Percentiles rank a stretch among this genome's conserved stretches.
Evolutionary conservation across 2,888 invertebrate genomes (phyloP).

Genomic region (Nebria brevicollis): DNA sequence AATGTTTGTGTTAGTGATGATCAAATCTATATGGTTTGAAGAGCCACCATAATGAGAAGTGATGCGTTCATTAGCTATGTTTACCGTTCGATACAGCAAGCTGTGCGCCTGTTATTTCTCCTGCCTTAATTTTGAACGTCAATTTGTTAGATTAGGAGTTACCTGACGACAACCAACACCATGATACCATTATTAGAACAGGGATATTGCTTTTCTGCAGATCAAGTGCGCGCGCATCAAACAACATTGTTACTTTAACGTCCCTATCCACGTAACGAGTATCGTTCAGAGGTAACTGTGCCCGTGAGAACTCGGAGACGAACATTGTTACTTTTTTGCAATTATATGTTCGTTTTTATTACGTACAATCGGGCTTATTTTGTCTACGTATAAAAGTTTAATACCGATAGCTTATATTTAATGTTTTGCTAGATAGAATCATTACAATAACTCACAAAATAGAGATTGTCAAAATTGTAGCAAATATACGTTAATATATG

Average conservation of each 20-base stretch:
- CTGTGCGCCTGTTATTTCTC: neutral
- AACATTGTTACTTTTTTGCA: neutral
- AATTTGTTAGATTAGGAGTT: slow-evolving; percentile 22
- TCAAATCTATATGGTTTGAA: neutral
- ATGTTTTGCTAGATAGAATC: neutral
- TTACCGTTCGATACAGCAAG: slow-evolving; percentile 10
- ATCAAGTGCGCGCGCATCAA: neutral
- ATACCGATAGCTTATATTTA: neutral
- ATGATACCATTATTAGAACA: neutral
- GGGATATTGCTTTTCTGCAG: slow-evolving; percentile 18
- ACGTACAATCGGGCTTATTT: neutral
- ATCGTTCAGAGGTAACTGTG: neutral
- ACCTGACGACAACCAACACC: neutral
- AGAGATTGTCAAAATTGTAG: neutral
- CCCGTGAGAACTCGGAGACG: neutral
- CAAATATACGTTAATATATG: no score
- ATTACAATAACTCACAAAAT: neutral
- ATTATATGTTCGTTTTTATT: neutral
- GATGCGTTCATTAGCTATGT: slow-evolving; percentile 13
- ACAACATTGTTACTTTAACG: neutral
- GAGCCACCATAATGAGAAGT: slow-evolving; percentile 1
- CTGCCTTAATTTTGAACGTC: slow-evolving; percentile 12
- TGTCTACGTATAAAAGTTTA: neutral
- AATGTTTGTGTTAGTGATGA: neutral
- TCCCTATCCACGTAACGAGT: neutral